phyloP scores from a whole-genome alignment of 1,140 invertebrate species.

The Maconellicoccus hirsutus region DNA sequence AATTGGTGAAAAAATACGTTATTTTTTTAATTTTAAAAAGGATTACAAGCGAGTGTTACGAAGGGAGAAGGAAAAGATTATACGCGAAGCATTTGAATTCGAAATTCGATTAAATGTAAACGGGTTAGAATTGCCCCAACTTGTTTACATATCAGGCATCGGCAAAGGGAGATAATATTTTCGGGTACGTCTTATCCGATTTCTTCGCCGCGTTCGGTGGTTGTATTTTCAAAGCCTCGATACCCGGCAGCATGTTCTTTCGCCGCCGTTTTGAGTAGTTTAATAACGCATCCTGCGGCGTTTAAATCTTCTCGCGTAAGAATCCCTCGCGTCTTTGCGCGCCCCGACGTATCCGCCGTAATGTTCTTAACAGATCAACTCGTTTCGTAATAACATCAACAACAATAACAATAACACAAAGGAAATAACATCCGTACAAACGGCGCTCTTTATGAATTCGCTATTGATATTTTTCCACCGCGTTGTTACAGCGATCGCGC shows the following conservation, averaged over 20 bases:
- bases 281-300: constrained; percentile 6
- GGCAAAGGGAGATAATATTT: neutral
- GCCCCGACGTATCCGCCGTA: neutral
- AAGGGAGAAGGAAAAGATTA: too few species aligned
- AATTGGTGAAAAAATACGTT: too few species aligned
- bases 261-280: constrained; percentile 6
- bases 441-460: neutral
- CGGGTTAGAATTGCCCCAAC: neutral
- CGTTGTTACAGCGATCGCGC: too few species aligned
- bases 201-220: neutral
- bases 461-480: neutral
- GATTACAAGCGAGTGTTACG: too few species aligned
- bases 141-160: neutral
- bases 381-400: neutral
- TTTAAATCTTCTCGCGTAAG: neutral
- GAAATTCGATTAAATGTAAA: constrained; percentile 5
- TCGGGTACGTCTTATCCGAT: neutral
- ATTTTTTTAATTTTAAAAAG: too few species aligned
- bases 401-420: neutral
- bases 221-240: neutral
- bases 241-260: neutral
- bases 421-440: neutral
- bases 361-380: constrained; percentile 9
- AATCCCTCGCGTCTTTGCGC: neutral
- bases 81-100: neutral